Evolutionary conservation across 2,797 vertebrate genomes (phyloP), one percentile per base, ranked within the genome.

Genomic region (Crocidura indochinensis): DNA sequence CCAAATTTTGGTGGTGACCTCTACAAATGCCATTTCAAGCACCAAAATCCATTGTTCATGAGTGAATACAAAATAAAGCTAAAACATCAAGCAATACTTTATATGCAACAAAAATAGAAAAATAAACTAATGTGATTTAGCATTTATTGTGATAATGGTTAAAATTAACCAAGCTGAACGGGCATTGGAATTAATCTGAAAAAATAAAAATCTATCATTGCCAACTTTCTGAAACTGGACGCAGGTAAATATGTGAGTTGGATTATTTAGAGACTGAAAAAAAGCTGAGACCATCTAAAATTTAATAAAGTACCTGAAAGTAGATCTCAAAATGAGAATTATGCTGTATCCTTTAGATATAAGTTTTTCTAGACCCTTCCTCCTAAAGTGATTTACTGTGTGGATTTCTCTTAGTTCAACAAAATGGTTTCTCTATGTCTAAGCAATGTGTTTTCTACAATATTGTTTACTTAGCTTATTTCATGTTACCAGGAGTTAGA

Each of bases 381-480:
- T 92, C 76, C 72, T 60, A 24, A 91, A 97, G 53, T 17, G 12
- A 95, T 91, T 86, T 94, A 78, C 38, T 73, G 38, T 76, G 29
- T 64, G 62, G 8, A 71, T 92, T 90, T 94, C 68, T 97, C 76
- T 95, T 94, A 95, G 78, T 67, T 95, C 77, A 80, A 87, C 88
- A 94, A 81, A 87, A 95, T 89, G 62, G 60, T 89, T 95, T 94
- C 88, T 77, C 91, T 68, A 92, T 65, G 47, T 83, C 90, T 91
- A 69, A 96, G 92, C 93, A 93, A 97, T 97, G 94, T 97, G 93
- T 87, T 91, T 89, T 96, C 97, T 87, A 92, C 88, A 95, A 93
- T 95, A 87, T 93, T 56, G 96, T 97, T 94, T 95, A 26, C 81
- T 97, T 69, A 93, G 74, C 90, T 94, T 95, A 72, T 93, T 87